Evolutionary conservation across 2,797 vertebrate genomes (phyloP).

Genomic region (Pantherophis alleghaniensis): DNA sequence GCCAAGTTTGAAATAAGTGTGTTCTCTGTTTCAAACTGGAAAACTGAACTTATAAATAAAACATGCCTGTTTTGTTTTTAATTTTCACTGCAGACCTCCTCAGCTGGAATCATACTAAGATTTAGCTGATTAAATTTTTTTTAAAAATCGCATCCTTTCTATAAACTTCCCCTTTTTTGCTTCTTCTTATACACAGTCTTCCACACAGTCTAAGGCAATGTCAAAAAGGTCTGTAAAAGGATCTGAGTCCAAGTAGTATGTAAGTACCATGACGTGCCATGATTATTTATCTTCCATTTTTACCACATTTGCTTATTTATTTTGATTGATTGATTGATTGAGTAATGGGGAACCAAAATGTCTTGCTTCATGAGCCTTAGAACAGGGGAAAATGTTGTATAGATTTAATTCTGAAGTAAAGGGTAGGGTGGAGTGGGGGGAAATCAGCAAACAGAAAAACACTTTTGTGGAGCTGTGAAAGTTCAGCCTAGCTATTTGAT

Average conservation of each 20-base stretch:
- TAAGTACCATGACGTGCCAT: conserved; percentile 22
- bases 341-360: conserved; percentile 35
- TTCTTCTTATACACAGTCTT: neutral
- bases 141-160: neutral
- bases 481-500: conserved; percentile 96
- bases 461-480: conserved; percentile 97
- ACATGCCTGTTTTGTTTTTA: neutral
- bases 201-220: conserved; percentile 43
- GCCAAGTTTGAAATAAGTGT: neutral
- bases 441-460: conserved; percentile 92
- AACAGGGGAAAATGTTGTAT: conserved; percentile 63
- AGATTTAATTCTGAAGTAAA: conserved; percentile 87
- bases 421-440: conserved; percentile 73
- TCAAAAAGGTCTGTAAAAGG: conserved; percentile 19
- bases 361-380: conserved; percentile 45
- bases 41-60: neutral
- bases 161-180: conserved; percentile 6
- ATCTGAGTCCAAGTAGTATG: conserved; percentile 43
- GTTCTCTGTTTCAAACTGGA: neutral
- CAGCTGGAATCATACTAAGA: neutral
- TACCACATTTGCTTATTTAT: conserved; percentile 6
- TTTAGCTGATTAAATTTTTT: neutral
- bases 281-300: conserved; percentile 20
- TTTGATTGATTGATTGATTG: conserved; percentile 18
- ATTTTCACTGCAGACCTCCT: neutral